Evolutionary conservation across 2,888 invertebrate genomes (phyloP).

Genomic region (Lasioglossum malachurum): DNA sequence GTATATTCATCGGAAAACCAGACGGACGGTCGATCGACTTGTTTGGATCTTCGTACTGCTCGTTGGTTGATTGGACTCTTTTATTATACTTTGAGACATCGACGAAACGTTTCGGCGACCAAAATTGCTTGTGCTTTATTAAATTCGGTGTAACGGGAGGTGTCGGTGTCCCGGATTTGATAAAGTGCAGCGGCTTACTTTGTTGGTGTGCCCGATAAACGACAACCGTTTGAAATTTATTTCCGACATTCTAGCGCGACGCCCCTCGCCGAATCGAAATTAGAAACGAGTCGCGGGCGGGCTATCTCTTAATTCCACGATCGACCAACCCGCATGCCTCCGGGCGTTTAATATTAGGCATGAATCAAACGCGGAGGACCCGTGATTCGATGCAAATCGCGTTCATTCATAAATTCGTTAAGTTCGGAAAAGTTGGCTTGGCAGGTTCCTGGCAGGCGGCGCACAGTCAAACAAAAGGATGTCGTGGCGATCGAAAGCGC

Average conservation of each 20-base stretch:
- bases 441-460: not conserved
- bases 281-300: slow-evolving; percentile 1
- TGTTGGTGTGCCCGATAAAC: not conserved
- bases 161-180: not conserved
- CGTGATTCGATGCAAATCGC: slow-evolving; percentile 8
- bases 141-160: not conserved
- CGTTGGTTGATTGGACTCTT: not conserved
- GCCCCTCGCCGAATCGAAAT: not conserved
- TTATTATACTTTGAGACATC: not conserved
- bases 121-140: not conserved
- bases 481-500: not conserved
- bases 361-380: not conserved
- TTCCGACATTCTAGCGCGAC: not conserved
- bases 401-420: slow-evolving; percentile 14
- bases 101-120: not conserved
- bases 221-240: not conserved
- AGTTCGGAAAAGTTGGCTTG: not conserved
- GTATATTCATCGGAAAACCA: no score
- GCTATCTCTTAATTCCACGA: slow-evolving; percentile 8
- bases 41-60: not conserved
- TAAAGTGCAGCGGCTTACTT: not conserved
- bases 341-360: slow-evolving; percentile 3
- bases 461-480: not conserved
- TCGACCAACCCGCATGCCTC: not conserved
- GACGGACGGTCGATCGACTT: not conserved